phyloP scores from a whole-genome alignment of 1,140 invertebrate genomes.

The Adelges cooleyi region DNA sequence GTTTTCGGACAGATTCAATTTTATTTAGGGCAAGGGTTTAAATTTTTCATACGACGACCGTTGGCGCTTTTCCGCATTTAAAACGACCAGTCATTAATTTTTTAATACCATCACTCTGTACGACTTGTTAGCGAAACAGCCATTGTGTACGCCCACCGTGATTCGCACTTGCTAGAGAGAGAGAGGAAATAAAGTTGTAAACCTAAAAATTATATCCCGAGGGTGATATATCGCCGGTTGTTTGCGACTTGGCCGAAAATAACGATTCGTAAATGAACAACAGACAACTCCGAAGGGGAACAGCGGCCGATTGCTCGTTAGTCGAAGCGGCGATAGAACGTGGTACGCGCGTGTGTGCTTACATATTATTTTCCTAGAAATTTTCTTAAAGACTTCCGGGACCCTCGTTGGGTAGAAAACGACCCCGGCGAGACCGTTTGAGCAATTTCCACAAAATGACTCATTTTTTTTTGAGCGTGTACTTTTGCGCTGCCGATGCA shows the following conservation, averaged over 20 bases:
- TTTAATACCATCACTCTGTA: too few species aligned
- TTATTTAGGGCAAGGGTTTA: too few species aligned
- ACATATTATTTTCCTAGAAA: background rate
- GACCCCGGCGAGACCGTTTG: constrained; percentile 8
- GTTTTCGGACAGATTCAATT: too few species aligned
- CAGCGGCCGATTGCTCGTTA: background rate
- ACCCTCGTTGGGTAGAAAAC: background rate
- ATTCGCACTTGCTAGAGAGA: too few species aligned
- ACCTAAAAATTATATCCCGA: too few species aligned
- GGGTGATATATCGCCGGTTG: too few species aligned
- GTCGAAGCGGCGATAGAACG: background rate
- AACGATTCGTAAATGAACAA: background rate
- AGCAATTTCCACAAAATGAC: background rate
- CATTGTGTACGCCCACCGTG: too few species aligned
- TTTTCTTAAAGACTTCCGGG: background rate
- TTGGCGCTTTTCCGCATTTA: too few species aligned
- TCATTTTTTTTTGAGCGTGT: background rate
- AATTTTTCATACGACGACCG: too few species aligned
- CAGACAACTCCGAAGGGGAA: background rate
- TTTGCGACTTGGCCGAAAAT: background rate
- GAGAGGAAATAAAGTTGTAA: too few species aligned
- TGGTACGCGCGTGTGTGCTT: background rate
- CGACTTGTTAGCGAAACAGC: too few species aligned
- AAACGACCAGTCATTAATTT: too few species aligned
- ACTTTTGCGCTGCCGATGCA: background rate